Base-by-base conservation (phyloP, 2,797 vertebrate genomes). In the Lacerta agilis region DNA sequence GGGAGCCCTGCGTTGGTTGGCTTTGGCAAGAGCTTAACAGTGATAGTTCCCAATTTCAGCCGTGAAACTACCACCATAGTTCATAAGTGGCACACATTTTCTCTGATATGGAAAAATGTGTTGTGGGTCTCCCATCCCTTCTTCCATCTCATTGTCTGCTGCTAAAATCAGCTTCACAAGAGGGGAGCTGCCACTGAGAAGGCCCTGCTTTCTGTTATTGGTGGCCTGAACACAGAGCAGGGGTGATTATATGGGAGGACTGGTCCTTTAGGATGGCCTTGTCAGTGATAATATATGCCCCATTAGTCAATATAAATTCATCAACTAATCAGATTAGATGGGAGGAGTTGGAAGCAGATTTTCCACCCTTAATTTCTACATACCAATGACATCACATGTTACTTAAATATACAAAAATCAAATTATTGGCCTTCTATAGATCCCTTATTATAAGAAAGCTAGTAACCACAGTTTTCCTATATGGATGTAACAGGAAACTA, bases 401-500 rank as follows among this genome's bases (percentile, higher is more conserved):
- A 86, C 91, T 91, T 76, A 90, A 87, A 87, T 0, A 5, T 72
- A 83, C 85, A 83, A 87, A 18, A 91, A 90, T 86, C 9, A 41
- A 82, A 82, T 80, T 85, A 75, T 0, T 4, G 77, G 29, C 78
- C 13, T 49, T 49, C 49, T 49, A 13, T 58, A 61, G 58, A 61
- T 61, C 58, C 58, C 20, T 61, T 58, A 17, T 61, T 61, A 20
- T 61, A 17, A 61, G 58, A 49, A 13, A 13, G 15, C 58, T 61
- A 15, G 20, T 61, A 61, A 20, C 58, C 58, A 20, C 58, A 61
- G 7, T 61, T 61, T 61, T 17, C 20, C 58, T 17, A 61, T 89
- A 85, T 55, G 79, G 66, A 88, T 66, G 83, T 90, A 92, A 88
- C 86, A 72, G 55, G 43, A 4, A 72, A 29, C 86, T 41, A 55